Conservation (phyloP, 2,888 invertebrate species). For the Leucozona laternaria region DNA sequence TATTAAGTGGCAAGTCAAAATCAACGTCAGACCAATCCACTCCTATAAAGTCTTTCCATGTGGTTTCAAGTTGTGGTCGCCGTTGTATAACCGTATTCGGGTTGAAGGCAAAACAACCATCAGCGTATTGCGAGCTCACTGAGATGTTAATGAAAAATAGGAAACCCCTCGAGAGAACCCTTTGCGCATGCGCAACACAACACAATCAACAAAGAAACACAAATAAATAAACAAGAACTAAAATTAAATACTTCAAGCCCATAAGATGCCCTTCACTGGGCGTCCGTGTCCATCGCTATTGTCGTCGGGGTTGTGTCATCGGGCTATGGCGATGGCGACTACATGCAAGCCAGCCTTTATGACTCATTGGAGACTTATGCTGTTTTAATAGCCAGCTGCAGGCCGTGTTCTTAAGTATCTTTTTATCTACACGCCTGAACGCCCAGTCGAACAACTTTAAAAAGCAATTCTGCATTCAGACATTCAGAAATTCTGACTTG, state of each 20-base stretch:
- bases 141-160: constrained; percentile 38
- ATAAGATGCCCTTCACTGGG: constrained; percentile 27
- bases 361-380: constrained; percentile 58
- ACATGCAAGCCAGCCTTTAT: constrained; percentile 40
- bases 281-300: background rate
- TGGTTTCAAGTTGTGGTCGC: constrained; percentile 22
- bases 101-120: constrained; percentile 10
- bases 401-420: constrained; percentile 17
- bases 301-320: constrained; percentile 8
- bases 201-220: constrained; percentile 30
- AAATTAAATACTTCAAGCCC: constrained; percentile 42
- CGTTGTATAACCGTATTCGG: constrained; percentile 36
- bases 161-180: constrained; percentile 27
- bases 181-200: constrained; percentile 26
- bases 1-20: constrained; percentile 54
- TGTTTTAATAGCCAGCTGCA: constrained; percentile 52
- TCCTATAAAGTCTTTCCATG: constrained; percentile 28
- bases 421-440: constrained; percentile 25
- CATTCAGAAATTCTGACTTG: constrained; percentile 7
- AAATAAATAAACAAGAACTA: constrained; percentile 18
- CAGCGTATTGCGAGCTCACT: background rate
- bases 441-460: constrained; percentile 4
- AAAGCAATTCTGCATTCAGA: constrained; percentile 22
- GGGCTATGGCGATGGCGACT: constrained; percentile 18
- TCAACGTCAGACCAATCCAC: constrained; percentile 13